Base-by-base conservation (phyloP, 2,888 invertebrate species). In the Kryphioiulus occultus region DNA sequence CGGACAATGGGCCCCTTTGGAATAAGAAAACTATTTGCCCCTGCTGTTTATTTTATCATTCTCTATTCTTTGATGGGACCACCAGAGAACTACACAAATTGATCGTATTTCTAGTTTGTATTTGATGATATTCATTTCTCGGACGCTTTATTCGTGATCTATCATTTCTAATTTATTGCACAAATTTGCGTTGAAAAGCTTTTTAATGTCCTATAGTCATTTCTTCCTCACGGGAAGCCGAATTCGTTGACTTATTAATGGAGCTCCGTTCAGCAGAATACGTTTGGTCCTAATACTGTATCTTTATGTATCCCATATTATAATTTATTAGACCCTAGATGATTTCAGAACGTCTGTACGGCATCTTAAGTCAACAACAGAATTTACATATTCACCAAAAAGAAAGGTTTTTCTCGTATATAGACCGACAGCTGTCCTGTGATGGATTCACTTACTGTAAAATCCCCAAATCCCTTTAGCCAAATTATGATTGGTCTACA, bases 221-320 rank as follows among this genome's bases (percentile, higher is more conserved):
- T 68, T n/a, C n/a, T 2, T 26, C 68, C 68, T 26, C 68, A 68
- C 10, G 68, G 68, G 68, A 68, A 68, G 9, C 10, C 1, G 26
- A 26, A n/a, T 68, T 68, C 68, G 68, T 26, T 68, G 68, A 68
- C 68, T n/a, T 68, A 26, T 68, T 68, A 68, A 68, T 68, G 68
- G 26, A 12, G 9, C 4, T 68, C 26, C 9, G 26, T 22, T 68
- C 68, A 26, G 4, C 68, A 10, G 5, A 26, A 68, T 68, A 12
- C 7, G 26, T 68, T 68, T 53, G 53, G n/a, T 19, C n/a, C n/a
- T 53, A 19, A 17, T 19, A 19, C 0, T 15, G 44, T 44, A 39
- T 9, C 9, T n/a, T n/a, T n/a, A n/a, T 3, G 39, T 39, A 9
- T 39, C 39, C 39, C 9, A 3, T 9, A 39, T 39, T 39, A 39